Percentiles rank a stretch among this genome's conserved stretches.
phyloP scores from a whole-genome alignment of 2,113 vertebrate species.

The Oreochromis spilurus region DNA sequence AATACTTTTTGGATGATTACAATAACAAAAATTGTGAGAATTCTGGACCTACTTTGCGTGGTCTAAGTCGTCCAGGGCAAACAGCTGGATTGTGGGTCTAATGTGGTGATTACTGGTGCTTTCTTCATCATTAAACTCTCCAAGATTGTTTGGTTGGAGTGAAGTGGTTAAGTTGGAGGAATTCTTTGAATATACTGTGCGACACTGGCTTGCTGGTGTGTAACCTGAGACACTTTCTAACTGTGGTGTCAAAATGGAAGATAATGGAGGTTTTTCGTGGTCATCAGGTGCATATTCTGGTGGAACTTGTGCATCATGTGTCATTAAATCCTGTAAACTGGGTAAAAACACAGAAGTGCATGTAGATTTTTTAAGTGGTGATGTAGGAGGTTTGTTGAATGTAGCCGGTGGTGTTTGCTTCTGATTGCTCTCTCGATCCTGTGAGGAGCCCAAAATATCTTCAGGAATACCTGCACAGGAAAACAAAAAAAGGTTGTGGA shows the following conservation, averaged over 20 bases:
- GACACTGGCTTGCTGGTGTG: background rate
- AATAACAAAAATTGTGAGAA: background rate
- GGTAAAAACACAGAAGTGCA: background rate
- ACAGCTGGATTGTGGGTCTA: background rate
- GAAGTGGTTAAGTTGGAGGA: background rate
- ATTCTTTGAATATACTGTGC: background rate
- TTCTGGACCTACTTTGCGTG: conserved; percentile 40
- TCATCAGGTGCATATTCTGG: background rate
- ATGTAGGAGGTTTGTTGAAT: background rate
- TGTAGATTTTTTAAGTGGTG: background rate
- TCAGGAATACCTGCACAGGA: conserved; percentile 2
- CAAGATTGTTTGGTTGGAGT: background rate
- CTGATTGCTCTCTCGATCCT: background rate
- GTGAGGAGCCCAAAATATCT: background rate
- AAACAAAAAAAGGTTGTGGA: background rate
- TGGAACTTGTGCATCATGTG: background rate
- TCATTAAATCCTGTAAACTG: background rate
- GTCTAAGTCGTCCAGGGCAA: background rate
- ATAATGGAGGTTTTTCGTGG: background rate
- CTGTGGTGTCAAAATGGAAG: background rate
- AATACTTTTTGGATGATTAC: background rate
- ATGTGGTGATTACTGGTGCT: background rate
- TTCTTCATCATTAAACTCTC: background rate
- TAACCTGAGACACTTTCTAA: background rate
- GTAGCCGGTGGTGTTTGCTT: background rate